These are phyloP conservation scores for Malachius bipustulatus DNA, from an alignment of 2,888 invertebrate species.

Conservation along the genomic window DNA sequence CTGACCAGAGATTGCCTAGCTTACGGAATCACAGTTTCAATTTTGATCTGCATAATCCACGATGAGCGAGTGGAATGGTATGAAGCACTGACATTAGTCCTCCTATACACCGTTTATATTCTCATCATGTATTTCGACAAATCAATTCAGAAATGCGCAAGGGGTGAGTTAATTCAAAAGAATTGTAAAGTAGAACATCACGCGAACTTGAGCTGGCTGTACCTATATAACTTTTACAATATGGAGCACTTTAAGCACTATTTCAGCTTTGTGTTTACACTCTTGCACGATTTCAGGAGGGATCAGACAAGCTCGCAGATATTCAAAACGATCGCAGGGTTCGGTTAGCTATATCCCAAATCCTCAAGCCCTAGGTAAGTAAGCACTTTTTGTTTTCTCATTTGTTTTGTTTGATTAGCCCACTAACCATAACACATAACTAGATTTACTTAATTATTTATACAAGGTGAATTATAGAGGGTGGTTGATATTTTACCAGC, in stretches of 20 bases:
- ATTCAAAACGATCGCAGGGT: constrained; percentile 19
- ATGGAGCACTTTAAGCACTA: no score
- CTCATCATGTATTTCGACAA: constrained; percentile 58
- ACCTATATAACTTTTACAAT: no score
- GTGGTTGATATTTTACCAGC: no score
- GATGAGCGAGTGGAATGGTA: constrained; percentile 72
- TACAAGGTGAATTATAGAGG: no score
- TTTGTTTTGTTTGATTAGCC: not conserved
- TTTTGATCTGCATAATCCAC: constrained; percentile 58
- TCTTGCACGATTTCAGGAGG: no score
- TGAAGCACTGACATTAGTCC: constrained; percentile 60
- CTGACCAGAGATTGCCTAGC: constrained; percentile 63
- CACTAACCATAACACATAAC: not conserved
- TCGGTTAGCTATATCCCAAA: constrained; percentile 16
- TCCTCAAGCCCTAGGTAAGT: constrained; percentile 27
- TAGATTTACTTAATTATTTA: no score
- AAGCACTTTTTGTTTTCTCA: constrained; percentile 3
- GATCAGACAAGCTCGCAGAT: constrained; percentile 33
- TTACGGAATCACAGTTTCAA: constrained; percentile 61
- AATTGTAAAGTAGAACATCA: no score
- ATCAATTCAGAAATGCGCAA: constrained; percentile 68
- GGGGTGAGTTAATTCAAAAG: no score
- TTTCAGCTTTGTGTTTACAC: no score
- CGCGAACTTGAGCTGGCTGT: no score
- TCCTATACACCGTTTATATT: constrained; percentile 62